These are phyloP conservation scores for Macrochelys suwanniensis DNA, from an alignment of 2,797 vertebrate species.

Conservation along the genomic window DNA sequence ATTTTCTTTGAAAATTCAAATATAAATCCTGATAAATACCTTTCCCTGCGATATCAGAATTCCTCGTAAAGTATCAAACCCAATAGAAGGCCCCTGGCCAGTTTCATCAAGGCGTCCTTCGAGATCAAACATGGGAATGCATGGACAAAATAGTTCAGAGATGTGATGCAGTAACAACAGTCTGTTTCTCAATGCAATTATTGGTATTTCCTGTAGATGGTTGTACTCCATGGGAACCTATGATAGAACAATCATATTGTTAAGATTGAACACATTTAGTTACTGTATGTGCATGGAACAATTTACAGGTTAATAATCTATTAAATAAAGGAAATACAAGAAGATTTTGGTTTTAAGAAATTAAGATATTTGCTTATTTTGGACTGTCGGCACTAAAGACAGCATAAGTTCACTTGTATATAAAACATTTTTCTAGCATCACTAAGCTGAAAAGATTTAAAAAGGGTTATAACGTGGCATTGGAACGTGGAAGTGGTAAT, in stretches of 20 bases:
- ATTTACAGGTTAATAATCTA: background rate
- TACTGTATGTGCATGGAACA: background rate
- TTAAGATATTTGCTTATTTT: background rate
- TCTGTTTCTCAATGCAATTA: constrained; percentile 93
- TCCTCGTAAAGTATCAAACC: constrained; percentile 94
- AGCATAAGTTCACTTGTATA: background rate
- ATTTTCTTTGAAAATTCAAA: background rate
- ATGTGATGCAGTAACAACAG: constrained; percentile 96
- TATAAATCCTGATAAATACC: constrained; percentile 77
- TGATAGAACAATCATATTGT: background rate
- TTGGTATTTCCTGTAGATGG: constrained; percentile 95
- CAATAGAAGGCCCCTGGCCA: constrained; percentile 93
- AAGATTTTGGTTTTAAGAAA: background rate
- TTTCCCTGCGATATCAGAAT: constrained; percentile 99
- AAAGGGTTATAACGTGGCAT: background rate
- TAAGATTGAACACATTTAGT: background rate
- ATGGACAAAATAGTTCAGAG: constrained; percentile 98
- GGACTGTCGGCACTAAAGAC: background rate
- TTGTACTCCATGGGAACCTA: constrained; percentile 99
- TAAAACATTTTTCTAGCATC: fast-evolving
- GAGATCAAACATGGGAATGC: constrained; percentile 98
- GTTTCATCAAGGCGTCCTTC: constrained; percentile 95
- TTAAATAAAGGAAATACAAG: background rate
- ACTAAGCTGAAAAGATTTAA: background rate
- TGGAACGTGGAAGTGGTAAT: background rate